Base-by-base conservation (phyloP, 2,888 invertebrate genomes). In the Rhingia rostrata region DNA sequence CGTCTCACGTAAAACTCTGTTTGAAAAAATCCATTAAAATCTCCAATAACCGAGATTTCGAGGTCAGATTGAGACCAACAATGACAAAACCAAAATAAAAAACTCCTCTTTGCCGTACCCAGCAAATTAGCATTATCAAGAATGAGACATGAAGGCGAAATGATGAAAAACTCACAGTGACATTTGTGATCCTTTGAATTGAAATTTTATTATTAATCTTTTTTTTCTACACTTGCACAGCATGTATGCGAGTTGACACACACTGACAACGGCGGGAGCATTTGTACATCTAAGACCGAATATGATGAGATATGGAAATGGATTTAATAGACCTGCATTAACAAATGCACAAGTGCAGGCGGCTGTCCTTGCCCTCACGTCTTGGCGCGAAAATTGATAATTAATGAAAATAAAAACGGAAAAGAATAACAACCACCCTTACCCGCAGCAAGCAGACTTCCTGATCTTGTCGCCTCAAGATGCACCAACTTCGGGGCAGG, bases 1-100 rank as follows among this genome's bases (percentile, higher is more conserved):
- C 70, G 70, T 58, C 64, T 77, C 81, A 77, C 77, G 70, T 82
- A 77, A 64, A 45, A 43, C 47, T 33, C 61, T 51, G 56, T 49
- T 30, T 30, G 22, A 60, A 70, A 77, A 82, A 69, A 53, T 70
- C 63, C 75, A 82, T 72, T 72, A 82, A 82, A 82, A 66, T 77
- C 66, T 61, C 70, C 77, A 82, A 82, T 82, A 75, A 72, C 22
- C 22, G 72, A 82, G 72, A 82, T 82, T 70, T 77, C 64, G 82
- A 82, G 82, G 82, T 82, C 82, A 82, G 82, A 82, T 77, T 82
- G 70, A 64, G 64, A 69, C 80, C 80, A 81, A 74, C 80, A 74
- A 69, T 67, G 74, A 14, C 69, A 63, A 47, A 60, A 30, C 37
- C 33, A 75, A 67, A 56, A 66, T 60, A 51, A 66, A 41, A 53